Base-by-base conservation (phyloP, 2,113 vertebrate species). In the Tenrec ecaudatus region DNA sequence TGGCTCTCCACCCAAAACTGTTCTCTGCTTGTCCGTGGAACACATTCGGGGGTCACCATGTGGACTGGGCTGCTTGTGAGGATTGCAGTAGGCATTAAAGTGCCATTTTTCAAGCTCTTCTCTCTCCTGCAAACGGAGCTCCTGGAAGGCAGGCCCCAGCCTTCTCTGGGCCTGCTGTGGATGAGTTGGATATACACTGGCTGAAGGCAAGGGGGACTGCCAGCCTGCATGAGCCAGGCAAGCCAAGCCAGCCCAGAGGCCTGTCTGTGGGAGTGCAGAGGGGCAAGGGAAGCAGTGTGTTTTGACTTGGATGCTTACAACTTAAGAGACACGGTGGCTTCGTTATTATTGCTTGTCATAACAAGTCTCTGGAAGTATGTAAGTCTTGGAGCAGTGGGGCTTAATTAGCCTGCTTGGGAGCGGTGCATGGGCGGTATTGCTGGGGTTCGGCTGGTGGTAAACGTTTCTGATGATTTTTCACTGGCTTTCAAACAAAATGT, bases 311-410 rank as follows among this genome's bases (percentile, higher is more conserved):
- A 77, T 20, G 25, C 33, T 96, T 95, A 96, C 33, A 84, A 91
- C 73, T 88, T 87, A 62, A 62, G 82, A 94, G 77, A 90, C 86
- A 93, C 80, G 3, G 33, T 84, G 75, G 53, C 92, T 95, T 89
- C 77, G 20, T 95, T 93, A 95, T 91, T 94, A 93, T 92, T 82
- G 89, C 94, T 90, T 96, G 93, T 97, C 96, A 96, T 83, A 97
- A 96, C 93, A 97, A 96, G 78, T 71, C 81, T 95, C 88, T 29
- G 29, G 75, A 92, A 91, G 33, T 7, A 10, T 20, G 7, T 76
- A 87, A 62, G 93, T 96, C 85, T 90, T 86, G 88, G 57, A 90
- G 93, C 88, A 95, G 3, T 75, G 86, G 93, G 15, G 27, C 86
- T 95, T 95, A 95, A 96, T 97, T 95, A 96, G 90, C 92, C 80